Evolutionary conservation across 1,140 invertebrate genomes (phyloP), one percentile per base, ranked within the genome.

Genomic region (Lucilia cuprina): DNA sequence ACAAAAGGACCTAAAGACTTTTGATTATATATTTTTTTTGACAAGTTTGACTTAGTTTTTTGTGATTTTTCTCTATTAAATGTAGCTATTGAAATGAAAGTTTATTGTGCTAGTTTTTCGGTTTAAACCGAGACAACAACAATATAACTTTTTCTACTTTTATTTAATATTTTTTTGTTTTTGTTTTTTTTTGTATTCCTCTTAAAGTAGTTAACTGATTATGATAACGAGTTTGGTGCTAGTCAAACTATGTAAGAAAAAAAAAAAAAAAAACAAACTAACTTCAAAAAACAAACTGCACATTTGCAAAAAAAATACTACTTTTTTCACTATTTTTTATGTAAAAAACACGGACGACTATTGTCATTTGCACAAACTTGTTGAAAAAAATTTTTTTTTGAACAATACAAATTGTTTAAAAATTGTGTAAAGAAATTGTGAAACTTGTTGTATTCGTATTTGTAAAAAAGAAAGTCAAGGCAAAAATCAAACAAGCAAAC

Each of bases 221-320:
- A 70, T 70, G 65, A 70, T 70, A 82, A 34, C 77, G 84, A 80
- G 84, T 85, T 85, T 83, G 89, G 87, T 90, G 88, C 89, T 90
- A 90, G 89, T 90, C 89, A 88, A 90, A 88, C 88, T 84, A 60
- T 60, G 14, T 17, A 17, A 60, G n/a, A n/a, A 30, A 30, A 30
- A 30, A 30, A 30, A 1, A 30, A 30, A 9, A 70, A 70, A 25
- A 70, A 70, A 10, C n/a, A 60, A 5, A 60, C 65, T 21, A 70
- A 70, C 19, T 70, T 70, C 65, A n/a, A n/a, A 21, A 9, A 70
- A 70, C 21, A 70, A 70, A 10, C n/a, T 34, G 75, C 83, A 84
- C 83, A 80, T 19, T 82, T 19, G 50, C 9, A 50, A 65, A 17
- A 60, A 41, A 41, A 41, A 41, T 30, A 19, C 55, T 60, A 21